phyloP scores from a whole-genome alignment of 2,888 invertebrate genomes.

The Trisateles emortualis region DNA sequence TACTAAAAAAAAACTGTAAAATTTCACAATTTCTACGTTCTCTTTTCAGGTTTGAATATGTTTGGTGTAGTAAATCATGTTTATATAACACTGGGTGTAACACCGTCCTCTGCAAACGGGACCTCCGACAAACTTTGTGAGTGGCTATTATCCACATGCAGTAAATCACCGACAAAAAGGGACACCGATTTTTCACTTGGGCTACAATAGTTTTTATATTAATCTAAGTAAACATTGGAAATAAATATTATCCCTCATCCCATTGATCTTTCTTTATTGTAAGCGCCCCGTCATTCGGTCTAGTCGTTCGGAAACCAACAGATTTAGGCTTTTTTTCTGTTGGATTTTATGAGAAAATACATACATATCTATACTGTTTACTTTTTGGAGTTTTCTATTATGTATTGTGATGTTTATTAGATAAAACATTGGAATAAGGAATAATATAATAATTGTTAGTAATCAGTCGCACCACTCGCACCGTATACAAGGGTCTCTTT shows the following conservation, averaged over 20 bases:
- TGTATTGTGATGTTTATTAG: too few relatives aligned
- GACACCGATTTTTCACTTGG: conserved; percentile 37
- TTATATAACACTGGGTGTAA: conserved; percentile 13
- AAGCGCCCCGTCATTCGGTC: conserved; percentile 14
- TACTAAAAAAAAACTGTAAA: too few relatives aligned
- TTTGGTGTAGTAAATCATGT: conserved; percentile 10
- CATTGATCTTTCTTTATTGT: conserved; percentile 42
- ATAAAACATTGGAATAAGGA: too few relatives aligned
- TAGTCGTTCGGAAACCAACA: conserved; percentile 24
- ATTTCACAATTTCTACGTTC: not conserved
- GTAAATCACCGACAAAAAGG: conserved; percentile 38
- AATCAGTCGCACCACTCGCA: too few relatives aligned
- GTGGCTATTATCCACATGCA: conserved; percentile 27
- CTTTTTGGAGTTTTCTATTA: too few relatives aligned
- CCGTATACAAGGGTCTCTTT: too few relatives aligned
- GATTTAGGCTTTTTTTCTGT: conserved; percentile 25
- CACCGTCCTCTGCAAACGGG: conserved; percentile 16
- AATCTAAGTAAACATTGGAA: conserved; percentile 37
- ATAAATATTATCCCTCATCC: conserved; percentile 41
- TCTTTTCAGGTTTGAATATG: not conserved
- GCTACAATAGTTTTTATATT: conserved; percentile 45
- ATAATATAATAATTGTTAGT: too few relatives aligned
- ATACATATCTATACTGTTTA: too few relatives aligned
- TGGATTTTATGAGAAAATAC: conserved; percentile 18
- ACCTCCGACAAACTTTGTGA: conserved; percentile 15